Percentiles rank a stretch among this genome's conserved stretches.
Conservation (phyloP, 2,797 vertebrate species). For the Diplodus sargus region DNA sequence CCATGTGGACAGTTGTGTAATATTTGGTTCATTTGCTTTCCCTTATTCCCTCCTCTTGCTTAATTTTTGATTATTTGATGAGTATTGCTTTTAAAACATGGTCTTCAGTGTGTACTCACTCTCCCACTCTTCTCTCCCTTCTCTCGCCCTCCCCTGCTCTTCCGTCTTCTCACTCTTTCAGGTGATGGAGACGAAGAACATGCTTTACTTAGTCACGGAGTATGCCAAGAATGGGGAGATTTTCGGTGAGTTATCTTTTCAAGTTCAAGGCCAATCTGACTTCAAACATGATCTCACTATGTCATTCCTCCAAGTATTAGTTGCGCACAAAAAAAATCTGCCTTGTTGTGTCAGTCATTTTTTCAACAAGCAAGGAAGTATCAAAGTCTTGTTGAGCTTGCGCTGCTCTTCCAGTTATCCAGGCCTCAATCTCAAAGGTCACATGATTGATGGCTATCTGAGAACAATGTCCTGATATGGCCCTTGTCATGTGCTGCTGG, state of each 20-base stretch:
- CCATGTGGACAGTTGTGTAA: slow-evolving; percentile 48
- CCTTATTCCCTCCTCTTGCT: slow-evolving; percentile 28
- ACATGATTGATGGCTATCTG: slow-evolving; percentile 51
- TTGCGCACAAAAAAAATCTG: slow-evolving; percentile 2
- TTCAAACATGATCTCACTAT: slow-evolving; percentile 2
- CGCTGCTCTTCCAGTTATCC: slow-evolving; percentile 21
- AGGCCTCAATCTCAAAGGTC: slow-evolving; percentile 63
- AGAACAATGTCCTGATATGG: slow-evolving; percentile 45
- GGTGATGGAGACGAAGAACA: slow-evolving; percentile 99
- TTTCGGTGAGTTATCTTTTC: slow-evolving; percentile 91
- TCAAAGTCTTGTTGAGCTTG: slow-evolving; percentile 64
- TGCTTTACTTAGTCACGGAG: slow-evolving; percentile 99
- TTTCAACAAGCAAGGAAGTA: slow-evolving; percentile 63
- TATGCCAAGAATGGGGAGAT: slow-evolving; percentile 99
- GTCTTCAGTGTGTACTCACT: slow-evolving; percentile 57
- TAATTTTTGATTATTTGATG: slow-evolving; percentile 28
- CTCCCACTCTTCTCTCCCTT: slow-evolving; percentile 39
- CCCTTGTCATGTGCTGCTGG: slow-evolving; percentile 49
- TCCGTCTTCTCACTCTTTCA: slow-evolving; percentile 72
- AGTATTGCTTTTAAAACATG: slow-evolving; percentile 29
- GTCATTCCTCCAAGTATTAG: slow-evolving; percentile 13
- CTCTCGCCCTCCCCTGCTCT: slow-evolving; percentile 18
- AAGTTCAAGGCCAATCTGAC: slow-evolving; percentile 34
- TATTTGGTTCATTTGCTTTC: slow-evolving; percentile 43
- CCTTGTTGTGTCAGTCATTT: slow-evolving; percentile 21